Conservation (phyloP, 2,888 invertebrate species). For the Schizotus pectinicornis region DNA sequence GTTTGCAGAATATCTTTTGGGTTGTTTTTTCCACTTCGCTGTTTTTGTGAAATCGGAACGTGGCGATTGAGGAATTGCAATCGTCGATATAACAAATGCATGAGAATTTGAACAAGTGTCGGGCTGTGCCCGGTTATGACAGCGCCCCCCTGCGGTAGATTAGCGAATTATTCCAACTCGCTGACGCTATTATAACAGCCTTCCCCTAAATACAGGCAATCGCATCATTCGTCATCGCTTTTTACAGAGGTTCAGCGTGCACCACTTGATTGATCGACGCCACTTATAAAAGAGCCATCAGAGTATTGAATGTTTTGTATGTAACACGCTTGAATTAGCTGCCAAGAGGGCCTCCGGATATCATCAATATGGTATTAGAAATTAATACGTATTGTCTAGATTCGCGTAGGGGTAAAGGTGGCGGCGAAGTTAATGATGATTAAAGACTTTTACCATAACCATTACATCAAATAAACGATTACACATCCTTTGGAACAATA, state of each 20-base stretch:
- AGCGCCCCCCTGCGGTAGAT: conserved; percentile 51
- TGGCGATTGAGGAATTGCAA: conserved; percentile 26
- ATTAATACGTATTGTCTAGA: conserved; percentile 50
- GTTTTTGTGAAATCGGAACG: background rate
- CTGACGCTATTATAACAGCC: conserved; percentile 50
- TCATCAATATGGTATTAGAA: conserved; percentile 50
- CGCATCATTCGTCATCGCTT: conserved; percentile 29
- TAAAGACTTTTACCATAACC: too few species aligned
- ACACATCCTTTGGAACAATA: too few species aligned
- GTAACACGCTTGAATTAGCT: conserved; percentile 51
- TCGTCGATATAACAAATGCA: conserved; percentile 41
- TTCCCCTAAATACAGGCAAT: conserved; percentile 35
- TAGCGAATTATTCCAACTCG: conserved; percentile 57
- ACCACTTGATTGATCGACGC: conserved; percentile 52
- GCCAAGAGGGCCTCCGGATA: conserved; percentile 48
- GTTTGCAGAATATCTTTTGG: too few species aligned
- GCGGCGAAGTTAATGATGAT: background rate
- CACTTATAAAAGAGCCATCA: conserved; percentile 53
- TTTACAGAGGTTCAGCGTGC: conserved; percentile 3
- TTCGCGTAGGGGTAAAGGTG: conserved; percentile 8
- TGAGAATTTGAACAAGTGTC: conserved; percentile 54
- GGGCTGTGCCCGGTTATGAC: conserved; percentile 46
- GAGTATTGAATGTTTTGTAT: conserved; percentile 52
- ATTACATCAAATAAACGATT: too few species aligned
- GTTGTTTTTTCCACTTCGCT: background rate